Evolutionary conservation across 2,113 vertebrate genomes (phyloP), one percentile per base, ranked within the genome.

Genomic region (Chloropsis cyanopogon): DNA sequence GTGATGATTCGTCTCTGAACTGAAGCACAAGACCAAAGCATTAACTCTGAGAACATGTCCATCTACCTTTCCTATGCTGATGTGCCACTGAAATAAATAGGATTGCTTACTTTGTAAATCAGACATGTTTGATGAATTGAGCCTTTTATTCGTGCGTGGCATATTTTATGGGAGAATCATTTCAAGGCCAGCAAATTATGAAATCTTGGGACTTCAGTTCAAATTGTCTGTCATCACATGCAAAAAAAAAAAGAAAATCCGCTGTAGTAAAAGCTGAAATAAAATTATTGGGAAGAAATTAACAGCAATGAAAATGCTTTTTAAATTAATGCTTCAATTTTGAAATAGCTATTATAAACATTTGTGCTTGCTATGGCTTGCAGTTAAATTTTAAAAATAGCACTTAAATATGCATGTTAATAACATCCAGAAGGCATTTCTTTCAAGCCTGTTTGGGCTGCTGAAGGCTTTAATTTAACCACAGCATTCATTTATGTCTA

Each of bases 401-500:
- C 94, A 97, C 91, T 97, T 98, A 97, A 97, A 97, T 98, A 98
- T 97, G 96, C 65, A 95, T 96, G 94, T 97, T 98, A 98, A 98
- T 97, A 98, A 97, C 95, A 98, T 98, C 97, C 97, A 97, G 97
- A 97, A 98, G 97, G 96, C 97, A 97, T 97, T 98, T 96, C 97
- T 98, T 97, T 98, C 97, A 98, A 97, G 96, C 93, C 93, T 97
- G 95, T 98, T 97, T 98, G 97, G 97, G 95, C 95, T 98, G 97
- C 97, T 96, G 97, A 98, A 98, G 98, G 95, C 86, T 96, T 98
- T 98, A 98, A 98, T 98, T 98, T 98, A 98, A 98, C 97, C 86
- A 33, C 97, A 97, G 93, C 91, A 97, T 96, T 98, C 97, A 97
- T 97, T 98, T 98, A 98, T 95, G 97, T 97, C 97, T 98, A 97